Conservation (phyloP, 23 tunicate genomes). For the Ciona savignyi region DNA sequence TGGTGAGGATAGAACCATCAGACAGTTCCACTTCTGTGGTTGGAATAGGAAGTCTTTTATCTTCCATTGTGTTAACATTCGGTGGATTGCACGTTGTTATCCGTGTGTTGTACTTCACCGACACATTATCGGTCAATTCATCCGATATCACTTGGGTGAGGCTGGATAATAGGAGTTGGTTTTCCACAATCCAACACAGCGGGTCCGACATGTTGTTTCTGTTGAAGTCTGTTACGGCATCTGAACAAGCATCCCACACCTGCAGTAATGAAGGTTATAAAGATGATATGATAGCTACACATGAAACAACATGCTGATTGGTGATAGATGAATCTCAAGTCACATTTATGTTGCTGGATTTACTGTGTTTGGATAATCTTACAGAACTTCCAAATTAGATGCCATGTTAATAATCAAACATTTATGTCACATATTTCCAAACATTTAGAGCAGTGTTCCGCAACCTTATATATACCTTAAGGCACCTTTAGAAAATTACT, state of each 20-base stretch:
- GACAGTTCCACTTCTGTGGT: slow-evolving; percentile 10
- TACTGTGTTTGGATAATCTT: too few species aligned
- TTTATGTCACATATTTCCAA: too few species aligned
- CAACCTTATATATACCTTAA: too few species aligned
- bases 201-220: slow-evolving; percentile 49
- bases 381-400: too few species aligned
- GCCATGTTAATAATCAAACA: too few species aligned
- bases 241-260: slow-evolving; percentile 97
- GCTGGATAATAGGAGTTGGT: slow-evolving; percentile 32
- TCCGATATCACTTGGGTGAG: slow-evolving; percentile 9
- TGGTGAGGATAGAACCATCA: slow-evolving; percentile 25
- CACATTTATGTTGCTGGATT: too few species aligned
- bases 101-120: slow-evolving; percentile 15
- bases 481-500: too few species aligned
- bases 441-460: too few species aligned
- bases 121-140: slow-evolving; percentile 8
- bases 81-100: slow-evolving; percentile 37
- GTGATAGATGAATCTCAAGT: too few species aligned
- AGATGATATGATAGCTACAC: too few species aligned
- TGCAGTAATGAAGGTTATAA: neutral
- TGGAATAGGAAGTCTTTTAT: slow-evolving; percentile 1
- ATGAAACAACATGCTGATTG: too few species aligned
- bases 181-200: slow-evolving; percentile 63
- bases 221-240: slow-evolving; percentile 47
- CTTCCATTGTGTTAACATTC: slow-evolving; percentile 14